Base-by-base conservation (phyloP, 2,113 vertebrate species). In the Lota lota region DNA sequence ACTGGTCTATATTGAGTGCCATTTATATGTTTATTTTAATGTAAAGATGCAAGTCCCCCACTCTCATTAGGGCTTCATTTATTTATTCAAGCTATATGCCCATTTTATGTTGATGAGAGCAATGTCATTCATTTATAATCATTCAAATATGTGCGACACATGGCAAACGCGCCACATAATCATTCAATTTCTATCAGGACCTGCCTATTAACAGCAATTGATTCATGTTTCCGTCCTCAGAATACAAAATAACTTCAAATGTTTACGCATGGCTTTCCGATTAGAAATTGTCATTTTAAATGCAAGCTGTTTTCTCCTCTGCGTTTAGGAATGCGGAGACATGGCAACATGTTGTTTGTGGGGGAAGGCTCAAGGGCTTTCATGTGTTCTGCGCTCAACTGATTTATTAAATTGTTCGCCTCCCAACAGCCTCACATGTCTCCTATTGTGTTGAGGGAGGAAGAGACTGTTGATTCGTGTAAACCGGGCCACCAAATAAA, bases 351-450 rank as follows among this genome's bases (percentile, higher is more conserved):
- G 72, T 68, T 82, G 77, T 72, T 83, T 82, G 78, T 73, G 80
- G 83, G 83, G 83, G 83, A 73, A 77, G 80, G 66, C 83, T 63
- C 67, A 18, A 70, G 76, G 79, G 62, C 67, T 68, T 69, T 68
- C 16, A 12, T 76, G 73, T 79, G 73, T 47, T 56, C 77, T 64
- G 75, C 74, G 78, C 77, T 84, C 56, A 80, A 74, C 73, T 87
- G 86, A 89, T 90, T 89, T 90, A 88, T 89, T 75, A 85, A 88
- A 90, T 74, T 80, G 74, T 80, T 85, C 76, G 76, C 77, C 78
- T 88, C 77, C 22, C 82, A 77, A 78, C 71, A 78, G 76, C 74
- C 68, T 72, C 82, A 82, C 82, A 88, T 85, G 85, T 83, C 77
- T 56, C 68, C 67, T 60, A 60, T 78, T 78, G 84, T 47, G 79